Evolutionary conservation across 23 tunicate species (phyloP).

Genomic region (Aplidium turbinatum): DNA sequence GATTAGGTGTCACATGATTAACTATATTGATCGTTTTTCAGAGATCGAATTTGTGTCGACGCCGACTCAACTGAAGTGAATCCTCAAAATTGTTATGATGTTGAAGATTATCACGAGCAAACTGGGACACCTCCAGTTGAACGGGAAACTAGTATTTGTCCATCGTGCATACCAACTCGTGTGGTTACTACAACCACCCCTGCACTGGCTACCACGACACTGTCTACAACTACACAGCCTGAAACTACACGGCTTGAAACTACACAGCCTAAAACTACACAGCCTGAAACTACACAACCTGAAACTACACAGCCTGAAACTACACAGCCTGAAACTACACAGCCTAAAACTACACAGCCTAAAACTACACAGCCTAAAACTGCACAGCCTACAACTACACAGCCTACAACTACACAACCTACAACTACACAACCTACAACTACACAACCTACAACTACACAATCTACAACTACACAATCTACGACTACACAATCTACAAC

Average conservation of each 20-base stretch:
- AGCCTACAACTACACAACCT: too few species aligned
- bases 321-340: too few species aligned
- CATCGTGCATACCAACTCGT: slow-evolving; percentile 16
- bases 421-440: too few species aligned
- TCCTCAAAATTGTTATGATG: slow-evolving; percentile 31
- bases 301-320: too few species aligned
- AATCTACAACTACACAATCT: neutral
- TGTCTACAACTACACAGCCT: too few species aligned
- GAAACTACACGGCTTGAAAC: too few species aligned
- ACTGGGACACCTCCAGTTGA: slow-evolving; percentile 12
- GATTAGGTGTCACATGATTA: neutral
- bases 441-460: too few species aligned
- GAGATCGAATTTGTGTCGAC: slow-evolving; percentile 28
- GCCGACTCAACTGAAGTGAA: neutral
- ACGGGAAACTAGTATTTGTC: slow-evolving; percentile 18
- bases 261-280: too few species aligned
- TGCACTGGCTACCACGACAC: slow-evolving; percentile 2
- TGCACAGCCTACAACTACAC: too few species aligned
- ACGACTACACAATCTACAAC: too few species aligned
- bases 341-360: too few species aligned
- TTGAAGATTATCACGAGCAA: slow-evolving; percentile 49
- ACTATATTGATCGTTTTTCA: neutral
- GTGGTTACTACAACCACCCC: neutral
- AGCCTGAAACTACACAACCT: neutral
- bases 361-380: neutral